Conservation (phyloP, 2,888 invertebrate species). For the Flexamia atlantica region DNA sequence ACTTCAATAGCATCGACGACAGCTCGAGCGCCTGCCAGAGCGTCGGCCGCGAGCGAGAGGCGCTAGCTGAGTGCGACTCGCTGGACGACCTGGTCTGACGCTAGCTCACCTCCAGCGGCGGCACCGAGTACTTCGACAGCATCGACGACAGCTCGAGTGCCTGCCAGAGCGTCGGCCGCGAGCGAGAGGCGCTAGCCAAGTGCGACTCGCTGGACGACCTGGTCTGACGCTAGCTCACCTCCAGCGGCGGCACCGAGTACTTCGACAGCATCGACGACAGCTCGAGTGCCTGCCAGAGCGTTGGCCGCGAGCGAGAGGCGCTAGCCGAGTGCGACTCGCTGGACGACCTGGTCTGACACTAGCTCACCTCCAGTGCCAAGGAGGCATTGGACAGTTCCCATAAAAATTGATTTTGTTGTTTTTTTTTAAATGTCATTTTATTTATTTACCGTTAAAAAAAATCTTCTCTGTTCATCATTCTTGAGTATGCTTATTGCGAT, state of each 20-base stretch:
- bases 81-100: conserved; percentile 73
- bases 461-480: too few relatives aligned
- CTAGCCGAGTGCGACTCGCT: conserved; percentile 79
- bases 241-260: conserved; percentile 73
- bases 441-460: too few relatives aligned
- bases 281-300: conserved; percentile 70
- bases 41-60: conserved; percentile 74
- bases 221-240: conserved; percentile 37
- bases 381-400: too few relatives aligned
- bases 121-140: conserved; percentile 81
- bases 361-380: too few relatives aligned
- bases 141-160: conserved; percentile 77
- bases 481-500: too few relatives aligned
- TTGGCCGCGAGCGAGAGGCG: conserved; percentile 75
- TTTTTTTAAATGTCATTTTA: neutral
- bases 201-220: conserved; percentile 77
- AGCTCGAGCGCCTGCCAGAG: conserved; percentile 71
- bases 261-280: conserved; percentile 84
- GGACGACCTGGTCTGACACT: conserved; percentile 71
- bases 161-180: conserved; percentile 70
- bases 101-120: neutral
- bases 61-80: conserved; percentile 79
- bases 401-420: too few relatives aligned
- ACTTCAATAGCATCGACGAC: conserved; percentile 84
- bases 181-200: conserved; percentile 78